Percentiles rank a stretch among this genome's conserved stretches.
Evolutionary conservation across 2,113 vertebrate genomes (phyloP).

Genomic region (Riparia riparia): DNA sequence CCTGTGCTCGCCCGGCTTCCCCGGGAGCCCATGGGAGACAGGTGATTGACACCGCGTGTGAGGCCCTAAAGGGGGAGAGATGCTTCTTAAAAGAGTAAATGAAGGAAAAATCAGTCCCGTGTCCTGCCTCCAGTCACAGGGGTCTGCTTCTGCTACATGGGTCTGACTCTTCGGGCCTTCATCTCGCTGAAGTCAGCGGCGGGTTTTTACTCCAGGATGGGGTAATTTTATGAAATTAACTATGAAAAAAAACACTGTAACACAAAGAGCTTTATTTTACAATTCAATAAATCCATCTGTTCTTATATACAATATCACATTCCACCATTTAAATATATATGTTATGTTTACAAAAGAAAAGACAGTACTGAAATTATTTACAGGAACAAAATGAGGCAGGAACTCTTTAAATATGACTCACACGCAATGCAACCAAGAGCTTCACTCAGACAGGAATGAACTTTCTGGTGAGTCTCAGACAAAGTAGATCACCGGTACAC

Average conservation of each 20-base stretch:
- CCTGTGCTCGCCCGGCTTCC: background rate
- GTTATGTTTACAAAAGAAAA: constrained; percentile 71
- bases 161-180: background rate
- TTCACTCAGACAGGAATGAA: constrained; percentile 79
- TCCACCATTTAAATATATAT: constrained; percentile 72
- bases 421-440: constrained; percentile 37
- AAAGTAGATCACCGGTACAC: constrained; percentile 16
- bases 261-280: constrained; percentile 78
- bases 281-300: constrained; percentile 45
- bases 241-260: background rate
- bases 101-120: background rate
- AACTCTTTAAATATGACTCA: constrained; percentile 60
- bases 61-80: background rate
- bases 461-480: constrained; percentile 33
- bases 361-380: constrained; percentile 74
- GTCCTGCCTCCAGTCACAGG: background rate
- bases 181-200: background rate
- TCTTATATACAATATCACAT: constrained; percentile 74
- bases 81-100: background rate
- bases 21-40: background rate
- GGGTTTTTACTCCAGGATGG: background rate
- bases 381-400: constrained; percentile 40
- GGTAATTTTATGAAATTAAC: background rate
- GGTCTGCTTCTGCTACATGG: background rate
- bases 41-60: no score